Percentiles rank a stretch among this genome's conserved stretches.
phyloP scores from a whole-genome alignment of 2,113 vertebrate species.

The Urocolius indicus region DNA sequence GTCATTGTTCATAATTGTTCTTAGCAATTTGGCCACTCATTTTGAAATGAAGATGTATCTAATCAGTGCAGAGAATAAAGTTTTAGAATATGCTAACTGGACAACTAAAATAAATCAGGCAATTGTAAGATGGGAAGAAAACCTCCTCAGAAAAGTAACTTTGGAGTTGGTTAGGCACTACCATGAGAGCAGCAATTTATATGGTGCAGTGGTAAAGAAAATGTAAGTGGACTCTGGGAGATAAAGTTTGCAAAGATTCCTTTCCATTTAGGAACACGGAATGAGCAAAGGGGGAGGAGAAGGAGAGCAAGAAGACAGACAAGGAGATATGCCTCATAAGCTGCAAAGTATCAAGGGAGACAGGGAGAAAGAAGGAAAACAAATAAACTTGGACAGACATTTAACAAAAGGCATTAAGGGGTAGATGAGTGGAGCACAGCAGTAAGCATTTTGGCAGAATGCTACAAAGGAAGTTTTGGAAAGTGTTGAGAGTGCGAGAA shows the following conservation, averaged over 20 bases:
- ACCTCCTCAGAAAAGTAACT: not conserved
- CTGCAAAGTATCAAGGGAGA: not conserved
- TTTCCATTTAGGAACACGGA: not conserved
- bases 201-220: fast-evolving
- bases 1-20: not conserved
- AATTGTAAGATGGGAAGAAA: not conserved
- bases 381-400: not conserved
- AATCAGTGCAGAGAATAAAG: not conserved
- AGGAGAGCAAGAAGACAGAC: not conserved
- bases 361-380: not conserved
- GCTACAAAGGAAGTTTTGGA: not conserved
- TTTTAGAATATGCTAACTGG: not conserved
- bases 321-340: not conserved
- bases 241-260: not conserved
- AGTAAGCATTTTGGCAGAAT: not conserved
- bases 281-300: not conserved
- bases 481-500: not conserved
- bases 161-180: not conserved
- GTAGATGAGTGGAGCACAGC: not conserved
- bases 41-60: not conserved
- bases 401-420: not conserved
- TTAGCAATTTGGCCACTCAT: not conserved
- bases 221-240: not conserved
- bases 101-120: not conserved
- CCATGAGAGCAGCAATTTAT: fast-evolving